Percentiles rank a stretch among this genome's conserved stretches.
Conservation (phyloP, 2,113 vertebrate genomes). For the Urocitellus parryii region DNA sequence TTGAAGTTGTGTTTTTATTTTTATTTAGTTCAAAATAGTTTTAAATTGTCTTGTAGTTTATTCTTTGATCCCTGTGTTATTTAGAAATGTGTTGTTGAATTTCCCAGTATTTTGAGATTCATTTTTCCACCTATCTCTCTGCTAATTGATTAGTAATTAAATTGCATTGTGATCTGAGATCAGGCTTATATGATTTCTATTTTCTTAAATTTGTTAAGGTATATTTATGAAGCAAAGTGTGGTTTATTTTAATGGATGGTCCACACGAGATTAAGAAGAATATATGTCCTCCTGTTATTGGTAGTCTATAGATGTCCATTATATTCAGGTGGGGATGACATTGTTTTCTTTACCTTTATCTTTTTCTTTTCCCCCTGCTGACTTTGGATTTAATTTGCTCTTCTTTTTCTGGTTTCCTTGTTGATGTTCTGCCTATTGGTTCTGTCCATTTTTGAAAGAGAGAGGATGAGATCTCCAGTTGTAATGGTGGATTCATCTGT, state of each 20-base stretch:
- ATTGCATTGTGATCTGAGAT: not conserved
- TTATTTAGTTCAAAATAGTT: not conserved
- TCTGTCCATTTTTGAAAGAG: not conserved
- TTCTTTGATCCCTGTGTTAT: not conserved
- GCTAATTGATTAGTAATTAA: not conserved
- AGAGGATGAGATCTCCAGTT: no score
- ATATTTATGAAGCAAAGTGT: not conserved
- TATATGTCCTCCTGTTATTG: not conserved
- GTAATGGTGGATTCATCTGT: not conserved
- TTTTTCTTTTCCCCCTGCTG: no score
- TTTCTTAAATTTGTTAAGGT: not conserved
- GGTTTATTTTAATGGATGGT: not conserved
- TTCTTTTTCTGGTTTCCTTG: no score
- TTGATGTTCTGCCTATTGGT: not conserved
- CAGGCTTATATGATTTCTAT: not conserved
- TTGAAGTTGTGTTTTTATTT: not conserved
- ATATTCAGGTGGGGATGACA: not conserved
- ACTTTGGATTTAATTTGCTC: no score
- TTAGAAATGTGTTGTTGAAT: not conserved
- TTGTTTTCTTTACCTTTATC: not conserved
- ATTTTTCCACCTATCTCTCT: not conserved
- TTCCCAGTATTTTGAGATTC: not conserved
- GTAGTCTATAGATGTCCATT: not conserved
- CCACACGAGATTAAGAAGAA: not conserved
- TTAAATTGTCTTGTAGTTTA: not conserved